Percentiles rank a stretch among this genome's conserved stretches.
phyloP scores from a whole-genome alignment of 2,888 invertebrate genomes.

The Prenolepis imparis region DNA sequence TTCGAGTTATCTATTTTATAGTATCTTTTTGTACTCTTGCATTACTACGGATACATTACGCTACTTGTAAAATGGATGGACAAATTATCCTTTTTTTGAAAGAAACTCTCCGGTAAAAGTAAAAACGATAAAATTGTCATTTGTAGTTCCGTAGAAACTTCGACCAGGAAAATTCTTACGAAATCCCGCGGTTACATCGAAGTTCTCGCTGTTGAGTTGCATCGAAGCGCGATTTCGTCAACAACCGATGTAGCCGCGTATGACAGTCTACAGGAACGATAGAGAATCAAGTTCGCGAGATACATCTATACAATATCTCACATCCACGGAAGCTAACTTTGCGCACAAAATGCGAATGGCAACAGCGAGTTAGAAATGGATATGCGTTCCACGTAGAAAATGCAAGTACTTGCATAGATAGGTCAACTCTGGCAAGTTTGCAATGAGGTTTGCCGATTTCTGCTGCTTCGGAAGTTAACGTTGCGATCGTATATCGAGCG shows the following conservation, averaged over 20 bases:
- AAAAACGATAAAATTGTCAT: slow-evolving; percentile 7
- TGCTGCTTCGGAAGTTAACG: slow-evolving; percentile 16
- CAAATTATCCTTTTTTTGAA: not conserved
- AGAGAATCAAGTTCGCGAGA: slow-evolving; percentile 36
- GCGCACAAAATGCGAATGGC: slow-evolving; percentile 28
- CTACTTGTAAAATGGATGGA: not conserved
- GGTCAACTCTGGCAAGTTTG: slow-evolving; percentile 25
- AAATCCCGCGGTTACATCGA: slow-evolving; percentile 22
- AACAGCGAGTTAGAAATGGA: slow-evolving; percentile 40
- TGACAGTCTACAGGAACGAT: slow-evolving; percentile 20
- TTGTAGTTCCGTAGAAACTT: slow-evolving; percentile 38
- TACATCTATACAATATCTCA: slow-evolving; percentile 24
- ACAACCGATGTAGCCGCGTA: slow-evolving; percentile 19
- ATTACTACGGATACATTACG: not conserved
- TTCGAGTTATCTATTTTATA: too few relatives aligned
- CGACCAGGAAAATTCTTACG: not conserved
- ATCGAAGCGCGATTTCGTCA: slow-evolving; percentile 29
- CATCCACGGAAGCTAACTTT: slow-evolving; percentile 39
- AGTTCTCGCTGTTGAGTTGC: slow-evolving; percentile 43
- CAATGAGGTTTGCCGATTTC: slow-evolving; percentile 7
- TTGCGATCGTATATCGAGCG: not conserved
- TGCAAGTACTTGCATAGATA: slow-evolving; percentile 37
- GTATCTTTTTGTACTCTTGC: not conserved
- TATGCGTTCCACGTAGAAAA: slow-evolving; percentile 47
- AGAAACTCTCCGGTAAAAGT: not conserved